Percentiles rank a stretch among this genome's conserved stretches.
These are phyloP conservation scores for Aquatica leii DNA, from an alignment of 2,888 invertebrate species.

Conservation along the genomic window DNA sequence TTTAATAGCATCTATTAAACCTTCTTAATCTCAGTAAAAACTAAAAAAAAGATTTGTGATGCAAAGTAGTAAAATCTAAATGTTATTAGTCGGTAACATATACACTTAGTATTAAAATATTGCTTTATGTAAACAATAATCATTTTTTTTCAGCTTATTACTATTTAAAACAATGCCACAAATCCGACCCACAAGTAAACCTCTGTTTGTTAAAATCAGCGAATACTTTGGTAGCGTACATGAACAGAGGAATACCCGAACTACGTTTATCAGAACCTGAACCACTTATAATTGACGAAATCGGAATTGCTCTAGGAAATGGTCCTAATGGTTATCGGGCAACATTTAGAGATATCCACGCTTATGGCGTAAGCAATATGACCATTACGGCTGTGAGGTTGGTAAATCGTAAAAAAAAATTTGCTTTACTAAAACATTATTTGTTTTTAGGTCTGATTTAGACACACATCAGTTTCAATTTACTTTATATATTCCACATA, in stretches of 20 bases:
- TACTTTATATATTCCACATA: constrained; percentile 81
- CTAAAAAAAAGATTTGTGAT: too few species aligned
- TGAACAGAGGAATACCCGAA: constrained; percentile 79
- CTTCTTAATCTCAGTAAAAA: too few species aligned
- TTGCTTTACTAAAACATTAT: background rate
- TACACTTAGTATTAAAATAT: too few species aligned
- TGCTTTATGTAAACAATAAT: too few species aligned
- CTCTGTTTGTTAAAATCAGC: constrained; percentile 77
- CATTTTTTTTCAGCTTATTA: constrained; percentile 66
- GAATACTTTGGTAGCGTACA: constrained; percentile 75
- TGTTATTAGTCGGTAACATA: too few species aligned
- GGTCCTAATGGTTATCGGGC: constrained; percentile 86
- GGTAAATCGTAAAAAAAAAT: constrained; percentile 40
- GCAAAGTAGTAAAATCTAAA: too few species aligned
- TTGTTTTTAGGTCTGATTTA: constrained; percentile 71
- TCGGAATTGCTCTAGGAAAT: constrained; percentile 79
- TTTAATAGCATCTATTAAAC: too few species aligned
- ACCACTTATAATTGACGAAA: constrained; percentile 83
- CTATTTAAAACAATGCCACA: constrained; percentile 79
- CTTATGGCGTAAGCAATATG: constrained; percentile 82
- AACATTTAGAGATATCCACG: constrained; percentile 80
- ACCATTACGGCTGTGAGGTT: constrained; percentile 82
- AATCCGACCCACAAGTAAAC: constrained; percentile 74
- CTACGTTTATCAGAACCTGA: constrained; percentile 76
- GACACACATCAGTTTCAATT: constrained; percentile 83